Conservation (phyloP, 1,140 invertebrate species). For the Euglossa dilemma region DNA sequence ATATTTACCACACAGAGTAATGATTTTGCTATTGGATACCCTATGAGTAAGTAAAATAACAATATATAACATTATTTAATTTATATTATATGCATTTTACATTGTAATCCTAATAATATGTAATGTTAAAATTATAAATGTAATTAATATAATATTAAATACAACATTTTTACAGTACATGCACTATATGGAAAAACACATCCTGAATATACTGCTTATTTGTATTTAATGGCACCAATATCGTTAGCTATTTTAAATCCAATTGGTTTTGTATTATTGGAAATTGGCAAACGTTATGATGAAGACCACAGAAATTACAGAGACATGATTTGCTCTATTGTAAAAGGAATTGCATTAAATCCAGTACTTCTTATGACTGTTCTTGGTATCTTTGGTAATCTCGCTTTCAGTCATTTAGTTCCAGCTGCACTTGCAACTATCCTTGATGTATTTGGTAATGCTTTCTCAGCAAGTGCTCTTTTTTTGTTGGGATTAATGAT, state of each 20-base stretch:
- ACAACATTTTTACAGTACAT: conserved; percentile 84
- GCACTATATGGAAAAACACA: conserved; percentile 90
- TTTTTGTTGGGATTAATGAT: conserved; percentile 95
- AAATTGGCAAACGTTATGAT: conserved; percentile 87
- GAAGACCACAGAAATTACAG: conserved; percentile 66
- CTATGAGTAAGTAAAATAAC: conserved; percentile 89
- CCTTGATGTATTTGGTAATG: conserved; percentile 91
- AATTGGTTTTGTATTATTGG: conserved; percentile 94
- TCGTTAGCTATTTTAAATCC: conserved; percentile 96
- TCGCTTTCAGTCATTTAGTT: conserved; percentile 90
- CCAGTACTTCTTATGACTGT: conserved; percentile 96
- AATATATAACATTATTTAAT: neutral
- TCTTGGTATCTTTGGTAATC: conserved; percentile 94
- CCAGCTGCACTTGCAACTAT: conserved; percentile 90
- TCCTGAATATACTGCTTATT: conserved; percentile 94
- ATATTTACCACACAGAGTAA: conserved; percentile 99
- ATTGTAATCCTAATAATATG: no score
- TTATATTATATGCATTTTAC: neutral
- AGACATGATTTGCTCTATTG: conserved; percentile 79
- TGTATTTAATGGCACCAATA: conserved; percentile 97
- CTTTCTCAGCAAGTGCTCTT: conserved; percentile 95
- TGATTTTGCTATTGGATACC: conserved; percentile 98
- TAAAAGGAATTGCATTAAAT: conserved; percentile 91
- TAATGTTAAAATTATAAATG: no score
- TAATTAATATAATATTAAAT: conserved; percentile 30